Evolutionary conservation across 2,113 vertebrate species (phyloP).

Genomic region (Noctilio leporinus): DNA sequence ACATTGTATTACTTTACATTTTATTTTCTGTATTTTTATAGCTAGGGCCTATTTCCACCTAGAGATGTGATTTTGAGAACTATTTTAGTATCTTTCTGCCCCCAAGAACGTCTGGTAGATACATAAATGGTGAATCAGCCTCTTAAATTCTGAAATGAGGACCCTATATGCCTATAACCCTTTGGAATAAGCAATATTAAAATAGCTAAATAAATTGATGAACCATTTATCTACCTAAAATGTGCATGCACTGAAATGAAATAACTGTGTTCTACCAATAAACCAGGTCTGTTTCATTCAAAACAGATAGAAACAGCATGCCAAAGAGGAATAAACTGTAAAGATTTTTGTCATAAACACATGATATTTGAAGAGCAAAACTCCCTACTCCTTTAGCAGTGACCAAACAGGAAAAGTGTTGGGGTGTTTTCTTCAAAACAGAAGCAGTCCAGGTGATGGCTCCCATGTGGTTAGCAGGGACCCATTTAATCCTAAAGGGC

Average conservation of each 20-base stretch:
- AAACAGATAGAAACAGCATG: slow-evolving; percentile 29
- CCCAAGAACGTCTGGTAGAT: background rate
- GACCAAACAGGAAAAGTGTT: background rate
- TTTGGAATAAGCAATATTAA: slow-evolving; percentile 5
- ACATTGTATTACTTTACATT: background rate
- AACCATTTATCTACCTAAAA: background rate
- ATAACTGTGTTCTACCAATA: background rate
- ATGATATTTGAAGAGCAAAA: slow-evolving; percentile 47
- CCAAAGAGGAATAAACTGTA: background rate
- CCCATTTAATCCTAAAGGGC: background rate
- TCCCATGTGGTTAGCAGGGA: background rate
- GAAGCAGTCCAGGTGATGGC: background rate
- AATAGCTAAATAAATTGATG: background rate
- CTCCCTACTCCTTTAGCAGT: background rate
- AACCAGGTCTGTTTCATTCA: background rate
- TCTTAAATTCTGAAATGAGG: background rate
- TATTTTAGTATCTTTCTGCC: background rate
- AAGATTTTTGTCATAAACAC: slow-evolving; percentile 35
- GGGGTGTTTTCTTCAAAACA: slow-evolving; percentile 26
- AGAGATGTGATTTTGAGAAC: background rate
- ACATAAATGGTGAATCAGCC: background rate
- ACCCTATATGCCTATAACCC: background rate
- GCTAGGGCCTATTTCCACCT: background rate
- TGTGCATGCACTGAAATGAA: background rate
- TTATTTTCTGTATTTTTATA: background rate